These are phyloP conservation scores for Syngnathus typhle DNA, from an alignment of 2,113 vertebrate genomes.

Conservation along the genomic window DNA sequence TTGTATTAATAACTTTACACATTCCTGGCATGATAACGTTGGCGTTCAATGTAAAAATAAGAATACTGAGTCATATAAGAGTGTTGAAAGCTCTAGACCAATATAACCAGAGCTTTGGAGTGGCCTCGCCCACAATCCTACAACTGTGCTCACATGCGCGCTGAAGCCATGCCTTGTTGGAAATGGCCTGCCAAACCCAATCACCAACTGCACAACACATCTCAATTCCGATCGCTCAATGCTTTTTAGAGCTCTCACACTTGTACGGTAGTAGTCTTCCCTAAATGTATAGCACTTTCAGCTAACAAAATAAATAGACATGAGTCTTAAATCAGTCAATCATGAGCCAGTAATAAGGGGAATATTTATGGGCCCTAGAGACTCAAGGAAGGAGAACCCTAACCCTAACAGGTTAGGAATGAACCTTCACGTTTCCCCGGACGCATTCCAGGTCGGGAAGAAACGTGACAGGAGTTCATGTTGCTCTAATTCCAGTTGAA, in stretches of 20 bases:
- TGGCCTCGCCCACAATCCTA: slow-evolving; percentile 31
- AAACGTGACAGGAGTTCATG: slow-evolving; percentile 15
- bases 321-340: slow-evolving; percentile 29
- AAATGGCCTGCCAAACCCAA: slow-evolving; percentile 29
- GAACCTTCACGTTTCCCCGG: slow-evolving; percentile 20
- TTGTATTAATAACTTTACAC: slow-evolving; percentile 16
- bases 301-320: slow-evolving; percentile 34
- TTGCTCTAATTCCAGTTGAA: slow-evolving; percentile 14
- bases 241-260: slow-evolving; percentile 3
- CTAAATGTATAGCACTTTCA: slow-evolving; percentile 14
- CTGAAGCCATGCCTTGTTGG: slow-evolving; percentile 49
- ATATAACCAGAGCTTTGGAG: slow-evolving; percentile 49
- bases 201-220: slow-evolving; percentile 20
- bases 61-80: slow-evolving; percentile 30
- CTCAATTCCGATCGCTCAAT: slow-evolving; percentile 1
- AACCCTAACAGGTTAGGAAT: slow-evolving; percentile 9
- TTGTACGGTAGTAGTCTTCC: slow-evolving; percentile 11
- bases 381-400: slow-evolving; percentile 10
- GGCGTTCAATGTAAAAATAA: slow-evolving; percentile 14
- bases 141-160: slow-evolving; percentile 47
- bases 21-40: slow-evolving; percentile 28
- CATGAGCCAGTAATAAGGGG: slow-evolving; percentile 22
- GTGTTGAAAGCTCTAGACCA: slow-evolving; percentile 37
- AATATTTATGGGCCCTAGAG: slow-evolving; percentile 7
- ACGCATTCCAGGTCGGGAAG: slow-evolving; percentile 17